A percentile compares a stretch with the other conserved stretches of the same genome.
These are phyloP conservation scores for Melanotaenia boesemani DNA, from an alignment of 2,797 vertebrate species.

Conservation along the genomic window DNA sequence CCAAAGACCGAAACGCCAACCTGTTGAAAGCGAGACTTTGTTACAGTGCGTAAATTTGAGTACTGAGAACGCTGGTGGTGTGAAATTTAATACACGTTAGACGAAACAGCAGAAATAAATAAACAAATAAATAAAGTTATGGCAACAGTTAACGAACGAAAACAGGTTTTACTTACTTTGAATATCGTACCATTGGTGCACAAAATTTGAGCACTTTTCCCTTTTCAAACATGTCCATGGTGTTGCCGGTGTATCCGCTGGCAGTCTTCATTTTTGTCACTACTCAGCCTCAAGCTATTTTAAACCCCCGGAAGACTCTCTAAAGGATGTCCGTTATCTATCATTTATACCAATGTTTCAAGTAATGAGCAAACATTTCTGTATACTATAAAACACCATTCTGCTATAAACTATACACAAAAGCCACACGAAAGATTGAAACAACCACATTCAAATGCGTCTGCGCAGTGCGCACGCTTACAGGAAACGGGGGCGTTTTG, in stretches of 20 bases:
- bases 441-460: neutral
- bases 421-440: neutral
- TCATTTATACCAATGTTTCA: neutral
- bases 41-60: neutral
- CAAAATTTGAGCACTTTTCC: conserved; percentile 90
- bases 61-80: no score
- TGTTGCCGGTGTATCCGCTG: conserved; percentile 46
- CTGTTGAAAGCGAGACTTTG: conserved; percentile 67
- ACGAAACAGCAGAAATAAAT: neutral
- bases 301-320: neutral
- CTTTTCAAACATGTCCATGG: conserved; percentile 89
- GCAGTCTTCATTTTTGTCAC: conserved; percentile 60
- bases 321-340: neutral
- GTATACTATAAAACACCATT: rapidly evolving
- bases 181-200: conserved; percentile 98
- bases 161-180: conserved; percentile 85
- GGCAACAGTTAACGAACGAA: neutral
- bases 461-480: conserved; percentile 10
- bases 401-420: neutral
- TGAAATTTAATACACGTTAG: no score
- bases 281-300: conserved; percentile 32
- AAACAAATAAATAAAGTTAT: no score
- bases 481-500: conserved; percentile 16
- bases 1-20: conserved; percentile 93
- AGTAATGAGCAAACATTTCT: rapidly evolving